Evolutionary conservation across 2,797 vertebrate species (phyloP).

Genomic region (Liasis olivaceus): DNA sequence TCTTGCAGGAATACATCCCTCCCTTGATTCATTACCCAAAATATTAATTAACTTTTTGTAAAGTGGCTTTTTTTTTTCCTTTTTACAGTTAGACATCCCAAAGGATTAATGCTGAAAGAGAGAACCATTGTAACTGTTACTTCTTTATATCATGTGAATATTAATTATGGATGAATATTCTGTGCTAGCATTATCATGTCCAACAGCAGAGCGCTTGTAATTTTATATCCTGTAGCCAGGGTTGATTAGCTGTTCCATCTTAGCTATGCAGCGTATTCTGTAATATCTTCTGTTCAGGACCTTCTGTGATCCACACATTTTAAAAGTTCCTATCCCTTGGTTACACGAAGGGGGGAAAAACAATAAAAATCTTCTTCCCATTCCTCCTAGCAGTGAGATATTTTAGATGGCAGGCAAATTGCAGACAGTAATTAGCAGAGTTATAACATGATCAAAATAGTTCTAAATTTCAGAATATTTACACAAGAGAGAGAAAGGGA

Average conservation of each 20-base stretch:
- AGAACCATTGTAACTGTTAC: conserved; percentile 17
- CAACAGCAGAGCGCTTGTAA: neutral
- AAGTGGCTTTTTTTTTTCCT: neutral
- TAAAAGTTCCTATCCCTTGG: conserved; percentile 32
- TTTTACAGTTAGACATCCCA: conserved; percentile 35
- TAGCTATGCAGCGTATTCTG: conserved; percentile 35
- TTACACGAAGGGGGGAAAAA: neutral
- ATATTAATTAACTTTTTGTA: conserved; percentile 30
- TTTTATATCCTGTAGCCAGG: conserved; percentile 29
- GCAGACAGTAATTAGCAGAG: conserved; percentile 44
- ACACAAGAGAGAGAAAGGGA: neutral
- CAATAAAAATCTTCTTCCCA: neutral
- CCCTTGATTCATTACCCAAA: conserved; percentile 36
- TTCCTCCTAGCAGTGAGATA: neutral
- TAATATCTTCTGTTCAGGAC: conserved; percentile 27
- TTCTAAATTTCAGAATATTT: conserved; percentile 26
- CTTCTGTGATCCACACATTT: conserved; percentile 45
- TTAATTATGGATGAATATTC: conserved; percentile 37
- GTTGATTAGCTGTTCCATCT: conserved; percentile 56
- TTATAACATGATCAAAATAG: conserved; percentile 20
- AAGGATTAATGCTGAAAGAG: conserved; percentile 8
- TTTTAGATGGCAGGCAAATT: conserved; percentile 22
- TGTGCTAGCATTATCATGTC: conserved; percentile 7
- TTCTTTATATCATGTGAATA: conserved; percentile 39
- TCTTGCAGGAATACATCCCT: conserved; percentile 5